Conservation (phyloP, 1,140 invertebrate species). For the Hermetia illucens region DNA sequence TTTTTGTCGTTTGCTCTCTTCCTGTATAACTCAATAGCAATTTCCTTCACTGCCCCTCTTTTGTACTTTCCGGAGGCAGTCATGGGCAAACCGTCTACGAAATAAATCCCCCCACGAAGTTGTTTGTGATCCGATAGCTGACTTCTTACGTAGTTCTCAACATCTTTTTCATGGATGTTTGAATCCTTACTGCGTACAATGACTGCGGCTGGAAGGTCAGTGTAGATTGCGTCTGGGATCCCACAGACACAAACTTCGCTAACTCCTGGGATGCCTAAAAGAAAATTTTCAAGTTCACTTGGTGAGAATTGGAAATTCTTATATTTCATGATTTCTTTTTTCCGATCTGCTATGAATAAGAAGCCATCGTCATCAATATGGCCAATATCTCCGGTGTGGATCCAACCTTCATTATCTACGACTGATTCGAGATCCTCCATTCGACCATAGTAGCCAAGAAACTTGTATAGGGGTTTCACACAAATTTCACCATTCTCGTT, state of each 20-base stretch:
- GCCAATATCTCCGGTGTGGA: constrained; percentile 57
- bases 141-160: constrained; percentile 39
- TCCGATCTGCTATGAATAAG: constrained; percentile 50
- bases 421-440: constrained; percentile 42
- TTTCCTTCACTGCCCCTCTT: constrained; percentile 36
- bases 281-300: constrained; percentile 69
- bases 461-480: constrained; percentile 32
- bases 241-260: constrained; percentile 71
- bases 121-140: constrained; percentile 54
- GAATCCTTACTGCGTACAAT: constrained; percentile 23
- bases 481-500: constrained; percentile 42
- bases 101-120: constrained; percentile 44
- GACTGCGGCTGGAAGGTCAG: constrained; percentile 20
- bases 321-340: constrained; percentile 65
- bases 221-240: constrained; percentile 43
- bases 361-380: constrained; percentile 49
- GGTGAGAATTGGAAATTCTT: constrained; percentile 58
- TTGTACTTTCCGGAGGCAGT: constrained; percentile 53
- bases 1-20: no score
- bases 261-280: constrained; percentile 55
- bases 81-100: constrained; percentile 45
- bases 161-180: constrained; percentile 40
- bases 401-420: constrained; percentile 43
- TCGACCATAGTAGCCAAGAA: constrained; percentile 39
- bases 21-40: no score